Evolutionary conservation across 2,113 vertebrate genomes (phyloP), one percentile per base, ranked within the genome.

Genomic region (Todiramphus chloris): DNA sequence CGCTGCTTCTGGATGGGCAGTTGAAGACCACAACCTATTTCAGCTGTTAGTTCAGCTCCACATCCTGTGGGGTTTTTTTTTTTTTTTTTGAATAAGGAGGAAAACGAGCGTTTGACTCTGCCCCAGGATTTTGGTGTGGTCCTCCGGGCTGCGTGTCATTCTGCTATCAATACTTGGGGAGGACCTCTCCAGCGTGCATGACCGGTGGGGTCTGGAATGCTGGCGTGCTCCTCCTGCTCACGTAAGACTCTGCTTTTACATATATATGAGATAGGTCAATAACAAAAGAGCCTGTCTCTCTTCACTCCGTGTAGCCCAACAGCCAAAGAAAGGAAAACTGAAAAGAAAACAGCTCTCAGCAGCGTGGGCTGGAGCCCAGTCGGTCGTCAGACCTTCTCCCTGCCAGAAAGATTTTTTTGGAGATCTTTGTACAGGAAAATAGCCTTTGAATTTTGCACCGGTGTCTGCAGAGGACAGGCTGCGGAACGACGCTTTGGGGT

Each of bases 341-440:
- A 70, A 92, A 73, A 87, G 86, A 39, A 82, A 89, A 48, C 69
- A 91, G 89, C 69, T 8, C 78, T 48, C 44, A 23, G 74, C 64
- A 89, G 87, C 48, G 7, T 69, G 91, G 64, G 92, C 89, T 55
- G 63, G 30, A 82, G 92, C 89, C 91, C 94, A 75, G 94, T 55
- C 50, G 4, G 48, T 85, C 62, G 44, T 87, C 90, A 94, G 81
- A 68, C 66, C 13, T 79, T 48, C 64, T 46, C 51, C 50, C 70
- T 95, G 88, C 83, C 94, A 89, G 78, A 30, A 68, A 53, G 67
- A 68, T 95, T 24, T 37, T 24, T 37, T 53, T 83, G 92, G 89
- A 91, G 68, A 87, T 91, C 44, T 72, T n/a, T 19, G n/a, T 35
- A 6, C 16, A 13, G 63, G 51, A 90, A 94, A 92, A 93, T 0